Base-by-base conservation (phyloP, 2,888 invertebrate genomes). In the Macropis europaea region DNA sequence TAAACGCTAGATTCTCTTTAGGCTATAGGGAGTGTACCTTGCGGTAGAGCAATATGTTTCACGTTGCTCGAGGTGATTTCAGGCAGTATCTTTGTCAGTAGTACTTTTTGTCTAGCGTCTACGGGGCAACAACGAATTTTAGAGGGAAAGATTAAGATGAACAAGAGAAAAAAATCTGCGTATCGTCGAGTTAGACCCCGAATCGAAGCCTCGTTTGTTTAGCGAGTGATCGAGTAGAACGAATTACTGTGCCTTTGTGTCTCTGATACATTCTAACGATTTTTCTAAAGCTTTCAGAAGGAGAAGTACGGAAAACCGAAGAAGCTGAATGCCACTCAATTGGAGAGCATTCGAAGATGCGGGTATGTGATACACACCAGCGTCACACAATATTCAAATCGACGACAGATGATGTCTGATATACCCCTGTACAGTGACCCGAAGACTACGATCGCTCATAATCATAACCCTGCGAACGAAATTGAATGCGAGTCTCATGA, bases 281-380 rank as follows among this genome's bases (percentile, higher is more conserved):
- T 93, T 92, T 91, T 93, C 92, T 94, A 92, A 95, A 96, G 94
- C 94, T 95, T 93, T 93, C 95, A 95, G 93, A 95, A 95, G 94
- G 95, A 95, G 93, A 95, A 95, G 91, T 94, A 94, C 92, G 94
- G 94, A 91, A 94, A 94, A 92, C 94, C 94, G 91, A 94, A 94
- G 94, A 93, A 94, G 92, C 93, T 94, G 92, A 94, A 93, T 93
- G 92, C 92, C 91, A 93, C 92, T 92, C 94, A 94, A 91, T 94
- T 94, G 92, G 94, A 94, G 92, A 93, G 93, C 90, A 94, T 95
- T 92, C 93, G 93, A 91, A 93, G 92, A 91, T 92, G 93, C 91
- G 95, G 95, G 94, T 94, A 94, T 92, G 93, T 94, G 92, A 88
- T 85, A 79, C 79, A 79, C 79, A 83, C 80, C 79, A 81, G 79